phyloP scores from a whole-genome alignment of 2,888 invertebrate genomes.

The Parnassius smintheus region DNA sequence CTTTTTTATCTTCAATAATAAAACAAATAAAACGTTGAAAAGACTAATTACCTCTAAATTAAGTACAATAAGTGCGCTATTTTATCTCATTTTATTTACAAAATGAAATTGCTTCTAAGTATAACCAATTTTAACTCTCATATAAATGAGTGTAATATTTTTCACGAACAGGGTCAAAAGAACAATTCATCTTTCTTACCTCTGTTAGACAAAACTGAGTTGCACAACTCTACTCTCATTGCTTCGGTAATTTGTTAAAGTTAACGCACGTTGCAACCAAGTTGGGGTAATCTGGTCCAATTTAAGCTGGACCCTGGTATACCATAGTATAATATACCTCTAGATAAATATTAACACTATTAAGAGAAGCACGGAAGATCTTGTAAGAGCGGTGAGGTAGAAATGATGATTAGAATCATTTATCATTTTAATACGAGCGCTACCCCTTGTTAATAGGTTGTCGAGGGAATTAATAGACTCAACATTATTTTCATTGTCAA shows the following conservation, averaged over 20 bases:
- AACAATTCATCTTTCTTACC: conserved; percentile 65
- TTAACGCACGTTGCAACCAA: conserved; percentile 64
- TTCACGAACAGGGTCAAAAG: conserved; percentile 61
- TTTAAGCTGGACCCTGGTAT: conserved; percentile 38
- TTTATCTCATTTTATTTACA: conserved; percentile 2
- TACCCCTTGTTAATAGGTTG: conserved; percentile 73
- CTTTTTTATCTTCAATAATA: background rate
- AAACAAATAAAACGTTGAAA: background rate
- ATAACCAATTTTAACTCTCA: conserved; percentile 26
- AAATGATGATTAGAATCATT: conserved; percentile 73
- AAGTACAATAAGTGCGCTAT: background rate
- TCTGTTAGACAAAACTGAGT: conserved; percentile 53
- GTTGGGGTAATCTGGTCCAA: conserved; percentile 60
- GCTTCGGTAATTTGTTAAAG: conserved; percentile 74
- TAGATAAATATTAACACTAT: conserved; percentile 7
- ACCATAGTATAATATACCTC: conserved; percentile 16
- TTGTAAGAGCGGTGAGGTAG: conserved; percentile 43
- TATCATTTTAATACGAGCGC: conserved; percentile 77
- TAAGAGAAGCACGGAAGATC: conserved; percentile 33
- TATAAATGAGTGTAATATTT: conserved; percentile 51
- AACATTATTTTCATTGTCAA: conserved; percentile 75
- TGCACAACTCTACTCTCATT: conserved; percentile 61
- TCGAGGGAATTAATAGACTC: conserved; percentile 73
- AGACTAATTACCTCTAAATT: background rate
- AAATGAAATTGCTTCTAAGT: conserved; percentile 1